phyloP scores from a whole-genome alignment of 2,888 invertebrate genomes.

The Escarpia spicata region DNA sequence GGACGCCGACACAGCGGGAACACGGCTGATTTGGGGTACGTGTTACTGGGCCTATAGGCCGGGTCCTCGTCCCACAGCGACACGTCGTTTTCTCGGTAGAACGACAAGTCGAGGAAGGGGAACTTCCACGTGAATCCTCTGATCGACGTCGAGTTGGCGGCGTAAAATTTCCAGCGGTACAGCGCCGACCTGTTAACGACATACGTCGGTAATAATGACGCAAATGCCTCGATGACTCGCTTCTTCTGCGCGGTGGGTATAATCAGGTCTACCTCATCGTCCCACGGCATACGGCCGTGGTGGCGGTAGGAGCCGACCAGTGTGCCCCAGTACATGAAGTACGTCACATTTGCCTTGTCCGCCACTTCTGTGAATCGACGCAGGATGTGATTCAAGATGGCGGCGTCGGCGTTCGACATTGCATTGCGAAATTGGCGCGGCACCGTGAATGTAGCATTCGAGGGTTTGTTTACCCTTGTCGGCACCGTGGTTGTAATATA shows the following conservation, averaged over 20 bases:
- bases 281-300: slow-evolving; percentile 45
- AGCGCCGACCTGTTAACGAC: slow-evolving; percentile 29
- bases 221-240: slow-evolving; percentile 7
- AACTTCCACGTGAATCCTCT: slow-evolving; percentile 37
- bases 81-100: slow-evolving; percentile 41
- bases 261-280: slow-evolving; percentile 44
- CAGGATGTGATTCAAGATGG: no score
- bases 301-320: slow-evolving; percentile 45
- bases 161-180: slow-evolving; percentile 40
- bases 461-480: no score
- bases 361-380: slow-evolving; percentile 24
- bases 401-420: no score
- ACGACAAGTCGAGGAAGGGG: slow-evolving; percentile 45
- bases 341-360: slow-evolving; percentile 30
- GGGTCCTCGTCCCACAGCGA: slow-evolving; percentile 43
- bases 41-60: slow-evolving; percentile 22
- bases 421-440: no score
- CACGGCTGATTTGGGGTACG: slow-evolving; percentile 34
- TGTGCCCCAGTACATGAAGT: slow-evolving; percentile 44
- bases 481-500: no score
- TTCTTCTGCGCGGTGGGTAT: slow-evolving; percentile 31
- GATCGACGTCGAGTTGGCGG: slow-evolving; percentile 33
- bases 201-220: slow-evolving; percentile 30
- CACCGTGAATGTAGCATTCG: no score
- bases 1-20: slow-evolving; percentile 42